Conservation (phyloP, 2,888 invertebrate genomes). For the Sinodicranocentrus sp. region DNA sequence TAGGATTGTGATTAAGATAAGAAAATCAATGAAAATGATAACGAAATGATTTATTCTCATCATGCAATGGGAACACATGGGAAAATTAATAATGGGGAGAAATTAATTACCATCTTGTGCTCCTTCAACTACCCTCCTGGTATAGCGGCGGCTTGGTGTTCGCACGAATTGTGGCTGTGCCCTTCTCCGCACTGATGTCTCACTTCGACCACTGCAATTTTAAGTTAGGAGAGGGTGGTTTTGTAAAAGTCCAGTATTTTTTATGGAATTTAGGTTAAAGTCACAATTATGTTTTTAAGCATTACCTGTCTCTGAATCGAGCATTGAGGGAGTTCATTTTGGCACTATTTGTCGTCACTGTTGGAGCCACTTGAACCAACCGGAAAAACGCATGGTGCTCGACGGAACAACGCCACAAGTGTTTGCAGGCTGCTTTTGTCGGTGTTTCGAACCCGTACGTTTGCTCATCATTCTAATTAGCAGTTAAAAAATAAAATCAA, state of each 20-base stretch:
- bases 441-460: slow-evolving; percentile 80
- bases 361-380: slow-evolving; percentile 88
- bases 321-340: slow-evolving; percentile 83
- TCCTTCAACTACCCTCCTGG: slow-evolving; percentile 84
- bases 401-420: slow-evolving; percentile 97
- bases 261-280: too few species aligned
- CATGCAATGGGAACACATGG: neutral
- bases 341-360: slow-evolving; percentile 79
- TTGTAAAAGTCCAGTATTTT: too few species aligned
- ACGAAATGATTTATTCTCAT: slow-evolving; percentile 4
- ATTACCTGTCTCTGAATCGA: slow-evolving; percentile 86
- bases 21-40: slow-evolving; percentile 2
- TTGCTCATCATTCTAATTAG: slow-evolving; percentile 91
- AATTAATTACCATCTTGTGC: slow-evolving; percentile 79
- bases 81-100: slow-evolving; percentile 9
- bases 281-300: too few species aligned
- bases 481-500: neutral
- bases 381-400: slow-evolving; percentile 97
- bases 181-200: slow-evolving; percentile 79
- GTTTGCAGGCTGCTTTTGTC: slow-evolving; percentile 88
- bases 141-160: slow-evolving; percentile 87
- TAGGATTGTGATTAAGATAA: slow-evolving; percentile 57
- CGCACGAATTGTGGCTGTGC: slow-evolving; percentile 88
- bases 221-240: too few species aligned
- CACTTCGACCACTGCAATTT: slow-evolving; percentile 81